A percentile compares a stretch with the other conserved stretches of the same genome.
Evolutionary conservation across 2,113 vertebrate genomes (phyloP).

Genomic region (Rafetus swinhoei): DNA sequence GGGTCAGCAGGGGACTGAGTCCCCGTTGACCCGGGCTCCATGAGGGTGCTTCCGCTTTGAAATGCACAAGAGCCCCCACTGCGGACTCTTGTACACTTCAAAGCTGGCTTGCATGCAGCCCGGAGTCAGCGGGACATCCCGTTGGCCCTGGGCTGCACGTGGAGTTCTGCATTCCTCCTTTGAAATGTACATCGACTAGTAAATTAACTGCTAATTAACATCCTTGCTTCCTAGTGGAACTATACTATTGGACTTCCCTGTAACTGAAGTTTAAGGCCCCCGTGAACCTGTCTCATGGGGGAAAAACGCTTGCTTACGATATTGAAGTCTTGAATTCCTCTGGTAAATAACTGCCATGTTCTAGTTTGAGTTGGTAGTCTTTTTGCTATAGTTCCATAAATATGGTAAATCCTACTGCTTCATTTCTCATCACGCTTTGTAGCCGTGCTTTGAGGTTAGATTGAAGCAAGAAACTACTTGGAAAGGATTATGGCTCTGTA

Average conservation of each 20-base stretch:
- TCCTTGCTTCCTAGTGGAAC: accelerated
- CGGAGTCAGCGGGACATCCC: too few species aligned
- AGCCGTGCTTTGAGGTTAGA: neutral
- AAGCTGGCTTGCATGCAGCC: too few species aligned
- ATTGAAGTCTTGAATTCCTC: accelerated
- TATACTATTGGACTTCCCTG: neutral
- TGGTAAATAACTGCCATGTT: neutral
- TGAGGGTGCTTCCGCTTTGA: too few species aligned
- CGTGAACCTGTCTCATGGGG: accelerated
- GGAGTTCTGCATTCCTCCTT: neutral
- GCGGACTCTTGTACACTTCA: too few species aligned
- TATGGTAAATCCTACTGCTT: neutral
- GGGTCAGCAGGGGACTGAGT: too few species aligned
- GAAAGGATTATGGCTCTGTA: neutral
- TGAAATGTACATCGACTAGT: too few species aligned
- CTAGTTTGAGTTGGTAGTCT: neutral
- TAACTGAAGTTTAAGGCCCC: neutral
- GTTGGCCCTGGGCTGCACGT: neutral
- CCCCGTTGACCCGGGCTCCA: too few species aligned
- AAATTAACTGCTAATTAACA: too few species aligned
- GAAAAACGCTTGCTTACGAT: neutral
- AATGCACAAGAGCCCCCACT: too few species aligned
- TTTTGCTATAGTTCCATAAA: neutral
- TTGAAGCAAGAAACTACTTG: neutral
- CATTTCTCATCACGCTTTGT: neutral